Base-by-base conservation (phyloP, 2,797 vertebrate species). In the Phoeniculus purpureus region DNA sequence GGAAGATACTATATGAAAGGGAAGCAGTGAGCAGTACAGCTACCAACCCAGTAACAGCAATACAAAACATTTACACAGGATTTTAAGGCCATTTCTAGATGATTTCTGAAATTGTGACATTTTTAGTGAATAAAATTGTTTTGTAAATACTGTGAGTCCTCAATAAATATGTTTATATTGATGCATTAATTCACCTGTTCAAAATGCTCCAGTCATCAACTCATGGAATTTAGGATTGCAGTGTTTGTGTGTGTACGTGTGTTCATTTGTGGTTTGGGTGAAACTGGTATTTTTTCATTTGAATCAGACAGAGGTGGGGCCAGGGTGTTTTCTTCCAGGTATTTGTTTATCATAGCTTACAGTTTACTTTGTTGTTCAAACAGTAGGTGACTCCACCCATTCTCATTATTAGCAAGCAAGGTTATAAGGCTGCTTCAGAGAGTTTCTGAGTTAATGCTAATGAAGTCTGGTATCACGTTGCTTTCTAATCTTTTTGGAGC, bases 331-430 rank as follows among this genome's bases (percentile, higher is more conserved):
- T 92, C 94, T 95, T 89, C 77, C 81, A 89, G 85, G 83, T 61
- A 89, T 94, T 94, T 92, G 85, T 97, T 96, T 96, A 94, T 87
- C 81, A 77, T 90, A 90, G 88, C 78, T 90, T 95, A 89, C n/a
- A 80, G 87, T 85, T 90, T 92, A 79, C 90, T 94, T 96, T 96
- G 94, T 96, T 96, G 92, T 96, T 96, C 80, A 94, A 96, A 95
- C 81, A 93, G 78, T 66, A 55, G 61, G 72, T 68, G 74, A 83
- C 94, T 93, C 83, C 95, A 93, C 96, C 96, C 92, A 94, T 82
- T 89, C 76, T 91, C 40, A 90, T 85, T 93, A 90, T 91, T 96
- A 48, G 73, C 54, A 56, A 85, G 78, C 56, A 94, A 60, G 56
- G 25, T 60, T 85, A 75, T 66, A 83, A 84, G n/a, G n/a, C 54